Evolutionary conservation across 2,797 vertebrate genomes (phyloP).

Genomic region (Valencia hispanica): DNA sequence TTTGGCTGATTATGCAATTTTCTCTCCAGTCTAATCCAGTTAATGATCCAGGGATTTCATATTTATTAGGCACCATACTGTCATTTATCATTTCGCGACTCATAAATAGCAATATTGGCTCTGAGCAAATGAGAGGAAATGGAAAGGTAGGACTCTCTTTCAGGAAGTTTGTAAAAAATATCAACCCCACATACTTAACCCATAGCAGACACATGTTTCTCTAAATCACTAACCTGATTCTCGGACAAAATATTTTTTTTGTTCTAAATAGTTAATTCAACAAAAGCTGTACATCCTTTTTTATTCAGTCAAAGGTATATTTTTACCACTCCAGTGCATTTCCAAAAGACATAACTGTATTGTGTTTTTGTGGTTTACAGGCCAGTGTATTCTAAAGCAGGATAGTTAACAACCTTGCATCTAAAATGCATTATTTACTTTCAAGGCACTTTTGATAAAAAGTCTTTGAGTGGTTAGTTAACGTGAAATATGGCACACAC

Average conservation of each 20-base stretch:
- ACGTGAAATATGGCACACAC: not conserved
- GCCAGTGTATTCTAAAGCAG: too few species aligned
- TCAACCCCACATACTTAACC: constrained; percentile 22
- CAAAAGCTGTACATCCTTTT: not conserved
- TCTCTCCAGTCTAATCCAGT: constrained; percentile 68
- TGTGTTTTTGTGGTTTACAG: too few species aligned
- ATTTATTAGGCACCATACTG: constrained; percentile 60
- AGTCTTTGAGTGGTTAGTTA: too few species aligned
- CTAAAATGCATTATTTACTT: too few species aligned
- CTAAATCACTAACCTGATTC: constrained; percentile 29
- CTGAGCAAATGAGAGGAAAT: constrained; percentile 59
- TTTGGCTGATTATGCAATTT: constrained; percentile 71
- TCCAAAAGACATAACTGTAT: too few species aligned
- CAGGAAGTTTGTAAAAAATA: constrained; percentile 44
- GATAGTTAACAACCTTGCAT: too few species aligned
- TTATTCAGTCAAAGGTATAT: too few species aligned
- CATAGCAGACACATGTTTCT: constrained; percentile 44
- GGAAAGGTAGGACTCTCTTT: constrained; percentile 45
- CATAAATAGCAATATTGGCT: constrained; percentile 67
- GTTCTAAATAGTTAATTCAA: constrained; percentile 6
- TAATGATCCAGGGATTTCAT: constrained; percentile 76
- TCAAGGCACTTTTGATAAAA: too few species aligned
- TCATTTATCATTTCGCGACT: constrained; percentile 67
- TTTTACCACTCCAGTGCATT: too few species aligned
- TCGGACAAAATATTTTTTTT: constrained; percentile 10